phyloP scores from a whole-genome alignment of 2,113 vertebrate species.

The Malurus elegans region DNA sequence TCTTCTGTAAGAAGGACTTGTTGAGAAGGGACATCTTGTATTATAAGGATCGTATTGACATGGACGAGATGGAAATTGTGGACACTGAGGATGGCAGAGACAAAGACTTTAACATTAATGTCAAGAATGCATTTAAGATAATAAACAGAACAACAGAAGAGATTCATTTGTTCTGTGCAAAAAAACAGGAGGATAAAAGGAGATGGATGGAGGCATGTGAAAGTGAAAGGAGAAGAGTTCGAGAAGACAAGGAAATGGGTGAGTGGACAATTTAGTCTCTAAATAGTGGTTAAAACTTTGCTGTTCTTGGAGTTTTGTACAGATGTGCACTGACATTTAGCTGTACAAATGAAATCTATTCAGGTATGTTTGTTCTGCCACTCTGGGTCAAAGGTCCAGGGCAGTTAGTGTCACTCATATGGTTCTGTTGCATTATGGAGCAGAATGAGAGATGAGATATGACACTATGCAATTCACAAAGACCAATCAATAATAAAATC shows the following conservation, averaged over 20 bases:
- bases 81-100: slow-evolving; percentile 87
- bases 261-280: slow-evolving; percentile 56
- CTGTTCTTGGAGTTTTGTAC: not conserved
- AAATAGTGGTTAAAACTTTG: not conserved
- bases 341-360: not conserved
- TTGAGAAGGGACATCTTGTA: slow-evolving; percentile 93
- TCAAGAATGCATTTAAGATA: slow-evolving; percentile 89
- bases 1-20: slow-evolving; percentile 95
- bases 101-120: slow-evolving; percentile 78
- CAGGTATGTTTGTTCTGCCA: not conserved
- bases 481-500: not conserved
- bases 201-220: slow-evolving; percentile 87
- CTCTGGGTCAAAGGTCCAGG: not conserved
- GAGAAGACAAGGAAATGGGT: slow-evolving; percentile 94
- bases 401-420: accelerated
- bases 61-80: slow-evolving; percentile 81
- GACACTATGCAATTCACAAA: not conserved
- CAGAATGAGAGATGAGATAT: not conserved
- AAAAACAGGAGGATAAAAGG: slow-evolving; percentile 90
- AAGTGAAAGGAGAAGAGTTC: slow-evolving; percentile 86
- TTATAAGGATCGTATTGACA: slow-evolving; percentile 88
- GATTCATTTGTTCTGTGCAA: slow-evolving; percentile 85
- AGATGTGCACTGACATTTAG: not conserved
- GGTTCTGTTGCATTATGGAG: not conserved
- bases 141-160: slow-evolving; percentile 80